A percentile compares a stretch with the other conserved stretches of the same genome.
Conservation (phyloP, 2,797 vertebrate species). For the Urocyon cinereoargenteus region DNA sequence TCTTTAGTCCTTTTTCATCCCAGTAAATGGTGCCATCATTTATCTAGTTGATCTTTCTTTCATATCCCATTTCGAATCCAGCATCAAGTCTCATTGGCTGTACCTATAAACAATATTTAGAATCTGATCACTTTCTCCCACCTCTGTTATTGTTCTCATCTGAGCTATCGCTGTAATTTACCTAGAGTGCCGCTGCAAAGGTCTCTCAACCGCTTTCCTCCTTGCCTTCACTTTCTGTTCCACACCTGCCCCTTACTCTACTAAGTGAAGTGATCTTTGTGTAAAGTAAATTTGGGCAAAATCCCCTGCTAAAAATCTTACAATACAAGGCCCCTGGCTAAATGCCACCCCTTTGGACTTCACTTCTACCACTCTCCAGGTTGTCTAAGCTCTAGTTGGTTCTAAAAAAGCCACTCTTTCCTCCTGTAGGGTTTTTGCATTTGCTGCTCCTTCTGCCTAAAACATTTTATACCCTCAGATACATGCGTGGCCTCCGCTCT, state of each 20-base stretch:
- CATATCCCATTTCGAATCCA: not conserved
- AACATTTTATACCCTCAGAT: not conserved
- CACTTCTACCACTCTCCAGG: not conserved
- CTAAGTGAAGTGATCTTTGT: not conserved
- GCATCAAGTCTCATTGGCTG: not conserved
- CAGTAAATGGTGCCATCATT: not conserved
- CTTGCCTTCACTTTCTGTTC: not conserved
- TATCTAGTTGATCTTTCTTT: not conserved
- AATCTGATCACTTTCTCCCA: not conserved
- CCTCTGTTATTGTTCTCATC: not conserved
- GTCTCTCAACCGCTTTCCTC: not conserved
- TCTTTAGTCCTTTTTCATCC: not conserved
- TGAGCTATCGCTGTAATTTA: not conserved
- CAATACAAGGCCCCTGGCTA: not conserved
- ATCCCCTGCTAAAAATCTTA: not conserved
- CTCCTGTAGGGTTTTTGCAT: not conserved
- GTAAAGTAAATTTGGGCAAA: not conserved
- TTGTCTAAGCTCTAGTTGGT: not conserved
- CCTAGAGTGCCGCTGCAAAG: not conserved
- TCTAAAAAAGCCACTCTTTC: not conserved
- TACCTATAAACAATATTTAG: not conserved
- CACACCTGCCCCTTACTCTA: not conserved
- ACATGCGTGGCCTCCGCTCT: not conserved
- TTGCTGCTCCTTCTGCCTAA: not conserved
- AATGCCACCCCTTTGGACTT: not conserved